phyloP scores from a whole-genome alignment of 1,140 invertebrate genomes.

The Hesperophylax magnus region DNA sequence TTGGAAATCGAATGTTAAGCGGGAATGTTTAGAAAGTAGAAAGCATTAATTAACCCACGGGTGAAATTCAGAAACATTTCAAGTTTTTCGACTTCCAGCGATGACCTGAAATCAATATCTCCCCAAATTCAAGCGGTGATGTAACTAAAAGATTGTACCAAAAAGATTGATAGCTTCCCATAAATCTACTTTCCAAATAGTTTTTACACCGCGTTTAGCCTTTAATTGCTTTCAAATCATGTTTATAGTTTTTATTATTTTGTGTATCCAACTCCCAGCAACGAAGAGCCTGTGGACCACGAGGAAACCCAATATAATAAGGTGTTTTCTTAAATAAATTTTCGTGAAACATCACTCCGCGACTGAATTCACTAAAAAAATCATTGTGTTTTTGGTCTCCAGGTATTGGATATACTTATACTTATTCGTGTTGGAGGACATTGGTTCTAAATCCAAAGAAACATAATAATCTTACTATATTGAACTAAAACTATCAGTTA shows the following conservation, averaged over 20 bases:
- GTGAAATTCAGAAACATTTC: too few species aligned
- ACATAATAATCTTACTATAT: too few species aligned
- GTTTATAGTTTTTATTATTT: constrained; percentile 2
- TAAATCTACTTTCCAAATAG: constrained; percentile 6
- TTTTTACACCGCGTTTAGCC: constrained; percentile 2
- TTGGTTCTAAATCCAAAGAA: too few species aligned
- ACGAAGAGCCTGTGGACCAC: neutral
- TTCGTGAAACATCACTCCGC: neutral
- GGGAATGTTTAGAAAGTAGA: too few species aligned
- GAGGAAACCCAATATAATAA: neutral
- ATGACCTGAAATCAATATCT: neutral
- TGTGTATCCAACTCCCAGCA: neutral
- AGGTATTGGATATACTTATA: too few species aligned
- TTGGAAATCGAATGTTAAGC: too few species aligned
- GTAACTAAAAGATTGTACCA: constrained; percentile 1
- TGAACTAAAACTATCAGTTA: too few species aligned
- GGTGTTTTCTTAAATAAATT: constrained; percentile 2
- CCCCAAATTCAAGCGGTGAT: neutral
- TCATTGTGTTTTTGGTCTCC: too few species aligned
- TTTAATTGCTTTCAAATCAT: constrained; percentile 20
- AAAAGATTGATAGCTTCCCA: neutral
- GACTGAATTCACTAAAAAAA: too few species aligned
- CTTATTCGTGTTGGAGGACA: too few species aligned
- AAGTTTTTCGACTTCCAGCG: neutral
- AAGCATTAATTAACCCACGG: too few species aligned